Base-by-base conservation (phyloP, 2,113 vertebrate genomes). In the Brachypodius melanocephalos region DNA sequence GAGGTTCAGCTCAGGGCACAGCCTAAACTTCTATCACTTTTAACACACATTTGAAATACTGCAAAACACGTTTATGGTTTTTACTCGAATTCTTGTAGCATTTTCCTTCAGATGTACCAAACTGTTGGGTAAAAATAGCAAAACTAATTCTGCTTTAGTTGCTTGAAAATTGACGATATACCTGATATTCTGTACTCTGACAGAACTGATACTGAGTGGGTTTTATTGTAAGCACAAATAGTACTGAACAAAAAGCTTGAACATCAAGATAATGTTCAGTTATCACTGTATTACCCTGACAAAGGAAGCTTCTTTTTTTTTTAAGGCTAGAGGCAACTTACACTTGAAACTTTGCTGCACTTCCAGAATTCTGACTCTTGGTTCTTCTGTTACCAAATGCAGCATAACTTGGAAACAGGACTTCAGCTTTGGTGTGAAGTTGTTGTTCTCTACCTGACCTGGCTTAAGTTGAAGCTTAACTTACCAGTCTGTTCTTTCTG, bases 1-100 rank as follows among this genome's bases (percentile, higher is more conserved):
- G 40, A 86, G 48, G 91, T 88, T 95, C 87, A 93, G 6, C 58
- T 89, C 31, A 43, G 88, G 93, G 22, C 94, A 96, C 6, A 4
- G 36, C 67, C 68, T 79, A 42, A 88, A 69, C 32, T 48, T 10
- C 4, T 32, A 32, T 76, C 49, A 34, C 74, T 79, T 76, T 10
- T n/a, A 88, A 22, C 36, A 57, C 54, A 8, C 32, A 4, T 45
- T 52, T 14, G 48, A 51, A 51, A 52, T 65, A 45, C 22, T 89
- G 51, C 1, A 34, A 95, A 90, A 80, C 21, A 16, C 26, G 9
- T 42, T 28, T 59, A 21, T 14, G 22, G 0, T 48, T 84, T 68
- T 61, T 49, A 21, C 17, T 51, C 59, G 29, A 36, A 1, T 62
- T 83, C 43, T 85, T 25, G 17, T 25, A 46, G 72, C 4, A 3